phyloP scores from a whole-genome alignment of 2,888 invertebrate genomes.

The Tenthredo notha region DNA sequence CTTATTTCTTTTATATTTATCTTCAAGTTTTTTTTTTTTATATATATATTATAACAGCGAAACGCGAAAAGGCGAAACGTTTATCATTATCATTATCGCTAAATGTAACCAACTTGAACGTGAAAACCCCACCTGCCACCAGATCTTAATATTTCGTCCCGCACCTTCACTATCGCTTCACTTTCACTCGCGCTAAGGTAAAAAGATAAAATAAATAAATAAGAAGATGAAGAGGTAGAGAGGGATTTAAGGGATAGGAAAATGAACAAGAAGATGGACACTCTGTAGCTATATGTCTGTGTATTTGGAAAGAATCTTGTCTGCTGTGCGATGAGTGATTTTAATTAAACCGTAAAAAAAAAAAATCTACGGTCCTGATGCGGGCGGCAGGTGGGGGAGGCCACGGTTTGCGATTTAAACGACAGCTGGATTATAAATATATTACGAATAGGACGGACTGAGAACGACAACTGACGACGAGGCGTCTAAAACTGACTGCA shows the following conservation, averaged over 20 bases:
- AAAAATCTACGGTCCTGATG: background rate
- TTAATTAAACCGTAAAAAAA: background rate
- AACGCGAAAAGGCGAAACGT: background rate
- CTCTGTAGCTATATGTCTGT: background rate
- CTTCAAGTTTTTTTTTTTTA: no score
- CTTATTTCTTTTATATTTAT: background rate
- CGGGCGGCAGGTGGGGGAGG: conserved; percentile 16
- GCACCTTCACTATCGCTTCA: conserved; percentile 32
- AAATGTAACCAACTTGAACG: background rate
- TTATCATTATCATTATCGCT: background rate
- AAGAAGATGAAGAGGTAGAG: background rate
- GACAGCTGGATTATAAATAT: conserved; percentile 1
- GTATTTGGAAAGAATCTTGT: background rate
- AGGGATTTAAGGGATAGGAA: background rate
- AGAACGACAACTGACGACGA: background rate
- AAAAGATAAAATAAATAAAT: background rate
- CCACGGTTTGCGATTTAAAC: background rate
- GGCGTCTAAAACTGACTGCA: background rate
- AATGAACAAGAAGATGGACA: background rate
- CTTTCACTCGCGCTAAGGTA: conserved; percentile 47
- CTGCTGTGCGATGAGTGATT: background rate
- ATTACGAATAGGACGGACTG: background rate
- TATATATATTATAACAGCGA: background rate
- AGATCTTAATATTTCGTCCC: background rate
- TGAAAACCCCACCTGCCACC: conserved; percentile 49